A percentile compares a stretch with the other conserved stretches of the same genome.
Conservation (phyloP, 2,113 vertebrate species). For the Piprites chloris region DNA sequence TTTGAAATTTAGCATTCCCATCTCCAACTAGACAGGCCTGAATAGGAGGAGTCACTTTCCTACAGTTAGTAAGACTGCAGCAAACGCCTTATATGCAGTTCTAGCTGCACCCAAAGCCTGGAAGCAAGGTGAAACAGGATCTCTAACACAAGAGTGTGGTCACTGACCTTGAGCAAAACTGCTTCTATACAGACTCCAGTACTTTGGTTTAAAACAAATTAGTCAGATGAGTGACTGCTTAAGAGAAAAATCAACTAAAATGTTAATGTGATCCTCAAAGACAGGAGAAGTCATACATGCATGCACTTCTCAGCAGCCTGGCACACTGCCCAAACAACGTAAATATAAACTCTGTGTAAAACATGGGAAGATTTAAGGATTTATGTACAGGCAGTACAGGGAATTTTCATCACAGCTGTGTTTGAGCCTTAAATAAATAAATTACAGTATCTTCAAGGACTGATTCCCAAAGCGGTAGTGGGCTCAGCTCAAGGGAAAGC, state of each 20-base stretch:
- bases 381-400: not conserved
- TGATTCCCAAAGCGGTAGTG: not conserved
- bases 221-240: not conserved
- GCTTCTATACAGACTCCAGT: not conserved
- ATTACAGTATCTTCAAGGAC: not conserved
- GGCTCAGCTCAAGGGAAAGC: not conserved
- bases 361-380: not conserved
- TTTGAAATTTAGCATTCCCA: not conserved
- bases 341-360: not conserved
- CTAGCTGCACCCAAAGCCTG: not conserved
- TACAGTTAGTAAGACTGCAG: not conserved
- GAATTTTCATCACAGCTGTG: not conserved
- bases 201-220: not conserved
- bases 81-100: fast-evolving
- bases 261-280: not conserved
- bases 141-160: not conserved
- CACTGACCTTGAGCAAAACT: not conserved
- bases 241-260: not conserved
- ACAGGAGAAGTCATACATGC: not conserved
- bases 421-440: not conserved
- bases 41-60: not conserved
- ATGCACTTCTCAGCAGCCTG: not conserved
- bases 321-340: not conserved
- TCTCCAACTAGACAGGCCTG: not conserved
- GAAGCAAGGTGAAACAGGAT: not conserved